Base-by-base conservation (phyloP, 2,113 vertebrate species). In the Neotragus pygmaeus region DNA sequence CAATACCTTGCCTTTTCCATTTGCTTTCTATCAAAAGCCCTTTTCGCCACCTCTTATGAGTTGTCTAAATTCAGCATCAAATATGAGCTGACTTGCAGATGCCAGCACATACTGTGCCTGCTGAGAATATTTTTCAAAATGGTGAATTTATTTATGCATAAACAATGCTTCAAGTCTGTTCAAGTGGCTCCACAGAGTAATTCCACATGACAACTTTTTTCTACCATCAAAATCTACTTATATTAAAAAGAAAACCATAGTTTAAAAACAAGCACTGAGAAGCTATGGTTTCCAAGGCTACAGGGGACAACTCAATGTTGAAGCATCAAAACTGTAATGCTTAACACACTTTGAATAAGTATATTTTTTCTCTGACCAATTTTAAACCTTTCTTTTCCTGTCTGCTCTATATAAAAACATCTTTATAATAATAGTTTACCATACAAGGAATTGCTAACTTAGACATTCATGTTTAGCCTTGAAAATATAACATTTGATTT, bases 121-220 rank as follows among this genome's bases (percentile, higher is more conserved):
- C 21, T 70, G 81, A 70, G 58, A 95, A 64, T 39, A 90, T 33
- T 96, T 81, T 88, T 96, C 49, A 73, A 1, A n/a, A 62, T 83
- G 33, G 51, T 94, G 33, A 94, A 95, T 90, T 73, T 94, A 49
- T 91, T 97, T 97, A 98, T 47, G 70, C 91, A 95, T 95, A 98
- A 98, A 95, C 47, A 58, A 51, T 33, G 83, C 91, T 95, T 97
- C 93, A 92, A 97, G 94, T 78, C 92, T 86, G 77, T 91, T 94
- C 58, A 97, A 94, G 62, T 36, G 86, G 58, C 33, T 95, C 64
- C 7, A 91, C 17, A 94, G 90, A 98, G 66, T 95, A 98, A 98
- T 97, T 96, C 78, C 91, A 95, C 77, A 95, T 95, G 96, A 98
- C 97, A 97, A 96, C 94, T 96, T 96, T 90, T 90, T 96, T 97